These are phyloP conservation scores for Zosterops borbonicus DNA, from an alignment of 2,113 vertebrate species.

Conservation along the genomic window DNA sequence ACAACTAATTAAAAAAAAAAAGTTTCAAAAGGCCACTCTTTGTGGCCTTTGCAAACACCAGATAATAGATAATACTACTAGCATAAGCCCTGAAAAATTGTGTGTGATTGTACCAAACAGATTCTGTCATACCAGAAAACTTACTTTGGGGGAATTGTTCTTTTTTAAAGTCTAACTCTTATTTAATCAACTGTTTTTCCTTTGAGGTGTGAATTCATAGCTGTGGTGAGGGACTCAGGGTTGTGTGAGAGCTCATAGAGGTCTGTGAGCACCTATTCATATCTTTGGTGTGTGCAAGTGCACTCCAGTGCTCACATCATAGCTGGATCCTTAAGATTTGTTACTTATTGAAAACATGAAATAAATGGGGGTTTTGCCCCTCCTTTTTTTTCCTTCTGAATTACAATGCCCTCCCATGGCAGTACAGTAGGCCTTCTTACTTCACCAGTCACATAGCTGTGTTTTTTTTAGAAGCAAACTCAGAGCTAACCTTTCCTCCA, in stretches of 20 bases:
- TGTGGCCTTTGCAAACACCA: not conserved
- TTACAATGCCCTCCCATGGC: not conserved
- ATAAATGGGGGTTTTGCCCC: not conserved
- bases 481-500: not conserved
- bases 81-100: not conserved
- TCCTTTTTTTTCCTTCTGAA: fast-evolving
- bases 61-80: not conserved
- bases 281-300: not conserved
- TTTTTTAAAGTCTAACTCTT: not conserved
- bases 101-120: not conserved
- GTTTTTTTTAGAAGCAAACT: not conserved
- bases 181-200: not conserved
- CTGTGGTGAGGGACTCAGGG: not conserved
- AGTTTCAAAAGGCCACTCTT: not conserved
- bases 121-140: not conserved
- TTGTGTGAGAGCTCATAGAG: not conserved
- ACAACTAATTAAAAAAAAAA: not conserved
- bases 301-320: not conserved
- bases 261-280: not conserved
- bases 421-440: not conserved
- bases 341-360: not conserved
- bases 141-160: not conserved
- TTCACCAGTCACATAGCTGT: not conserved
- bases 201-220: not conserved
- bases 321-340: not conserved